Evolutionary conservation across 2,888 invertebrate genomes (phyloP), one percentile per base, ranked within the genome.

Genomic region (Didymodactylos carnosus): DNA sequence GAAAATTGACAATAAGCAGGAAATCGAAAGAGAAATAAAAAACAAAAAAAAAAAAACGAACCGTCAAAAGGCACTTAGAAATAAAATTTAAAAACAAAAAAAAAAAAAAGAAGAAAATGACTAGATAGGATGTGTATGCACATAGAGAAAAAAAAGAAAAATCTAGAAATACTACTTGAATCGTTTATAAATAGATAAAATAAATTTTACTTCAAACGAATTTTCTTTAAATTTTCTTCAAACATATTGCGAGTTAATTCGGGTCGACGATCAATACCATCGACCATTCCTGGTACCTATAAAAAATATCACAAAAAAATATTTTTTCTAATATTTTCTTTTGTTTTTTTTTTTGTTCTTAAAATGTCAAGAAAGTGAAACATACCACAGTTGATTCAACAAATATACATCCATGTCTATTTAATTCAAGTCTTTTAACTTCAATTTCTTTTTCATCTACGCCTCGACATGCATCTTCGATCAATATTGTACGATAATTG

Each of bases 381-480:
- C n/a, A n/a, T 40, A 70, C 70, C 16, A 25, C 70, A 70, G 39
- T 14, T 25, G 70, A 70, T 19, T 39, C 14, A 70, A 70, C 40
- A 41, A 70, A 40, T 35, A 70, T 40, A 40, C 40, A 23, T 3
- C 70, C 70, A 40, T 11, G 11, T 41, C 40, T 16, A 25, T 27
- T 40, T 19, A 70, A n/a, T 70, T 41, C 40, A 19, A 7, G 10
- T 39, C 70, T 27, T 27, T 40, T 85, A 25, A 93, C 87, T 81
- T 90, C 89, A 75, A 94, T 94, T 80, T 91, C 91, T 27, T 88
- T 87, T 39, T 90, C 84, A 82, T 90, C 89, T 0, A 94, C 92
- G 3, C 94, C 94, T 70, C 93, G 88, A 78, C 90, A 89, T 77
- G 92, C 93, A 84, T 94, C 93, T 78, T 94, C 92, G 14, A 94